Conservation (phyloP, 2,797 vertebrate species). For the Momotus momota region DNA sequence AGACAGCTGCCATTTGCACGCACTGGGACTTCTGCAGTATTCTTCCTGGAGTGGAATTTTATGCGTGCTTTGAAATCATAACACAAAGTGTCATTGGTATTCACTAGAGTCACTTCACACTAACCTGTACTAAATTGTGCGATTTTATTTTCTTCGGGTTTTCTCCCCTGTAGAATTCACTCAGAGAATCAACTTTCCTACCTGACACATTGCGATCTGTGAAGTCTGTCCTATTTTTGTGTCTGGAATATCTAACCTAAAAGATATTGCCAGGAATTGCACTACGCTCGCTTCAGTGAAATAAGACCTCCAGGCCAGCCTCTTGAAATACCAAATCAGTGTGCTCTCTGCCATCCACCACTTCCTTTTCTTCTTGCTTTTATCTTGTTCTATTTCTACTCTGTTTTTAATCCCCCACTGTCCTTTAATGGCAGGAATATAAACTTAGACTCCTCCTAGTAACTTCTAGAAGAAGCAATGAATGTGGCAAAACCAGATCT, state of each 20-base stretch:
- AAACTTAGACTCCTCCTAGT: background rate
- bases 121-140: background rate
- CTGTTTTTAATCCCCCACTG: background rate
- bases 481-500: background rate
- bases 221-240: constrained; percentile 16
- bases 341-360: background rate
- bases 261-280: background rate
- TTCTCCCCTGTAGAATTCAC: background rate
- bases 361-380: background rate
- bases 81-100: background rate
- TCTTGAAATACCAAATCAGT: background rate
- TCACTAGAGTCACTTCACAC: background rate
- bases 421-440: background rate
- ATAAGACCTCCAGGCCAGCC: background rate
- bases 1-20: background rate
- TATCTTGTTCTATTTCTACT: background rate
- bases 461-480: background rate
- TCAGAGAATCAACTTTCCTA: background rate
- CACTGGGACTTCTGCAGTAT: background rate
- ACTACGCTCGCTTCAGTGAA: background rate
- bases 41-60: background rate
- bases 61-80: background rate
- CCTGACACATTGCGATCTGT: background rate
- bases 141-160: background rate
- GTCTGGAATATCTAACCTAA: constrained; percentile 6